Conservation (phyloP, 2,113 vertebrate species). For the Oryzias melastigma region DNA sequence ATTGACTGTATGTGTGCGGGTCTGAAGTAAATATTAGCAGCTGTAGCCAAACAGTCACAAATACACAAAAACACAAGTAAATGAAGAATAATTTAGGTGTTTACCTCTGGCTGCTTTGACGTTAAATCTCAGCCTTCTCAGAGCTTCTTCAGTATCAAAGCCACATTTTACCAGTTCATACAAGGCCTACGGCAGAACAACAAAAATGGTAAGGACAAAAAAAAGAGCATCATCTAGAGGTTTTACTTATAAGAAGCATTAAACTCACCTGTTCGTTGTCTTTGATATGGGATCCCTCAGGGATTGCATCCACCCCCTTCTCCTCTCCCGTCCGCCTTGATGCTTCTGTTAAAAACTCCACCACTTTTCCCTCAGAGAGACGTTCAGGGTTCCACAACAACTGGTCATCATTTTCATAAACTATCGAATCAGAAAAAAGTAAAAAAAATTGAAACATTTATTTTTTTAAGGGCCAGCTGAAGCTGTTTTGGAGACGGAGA, state of each 20-base stretch:
- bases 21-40: no score
- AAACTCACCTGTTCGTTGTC: slow-evolving; percentile 91
- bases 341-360: slow-evolving; percentile 90
- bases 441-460: neutral
- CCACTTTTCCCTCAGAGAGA: slow-evolving; percentile 88
- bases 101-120: slow-evolving; percentile 95
- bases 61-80: neutral
- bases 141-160: slow-evolving; percentile 93
- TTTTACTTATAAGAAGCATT: neutral
- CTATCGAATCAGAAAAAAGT: slow-evolving; percentile 50
- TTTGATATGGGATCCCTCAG: slow-evolving; percentile 93
- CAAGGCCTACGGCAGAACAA: slow-evolving; percentile 79
- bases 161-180: slow-evolving; percentile 97
- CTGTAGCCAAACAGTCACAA: no score
- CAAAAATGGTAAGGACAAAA: neutral
- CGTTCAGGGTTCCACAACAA: slow-evolving; percentile 94
- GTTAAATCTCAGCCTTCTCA: slow-evolving; percentile 90
- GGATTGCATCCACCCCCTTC: slow-evolving; percentile 90
- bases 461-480: neutral
- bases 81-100: neutral
- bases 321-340: slow-evolving; percentile 90
- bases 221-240: neutral
- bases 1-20: no score
- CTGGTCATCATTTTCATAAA: slow-evolving; percentile 98
- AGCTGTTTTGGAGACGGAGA: neutral